These are phyloP conservation scores for Carterocephalus palaemon DNA, from an alignment of 2,888 invertebrate genomes.

Conservation along the genomic window DNA sequence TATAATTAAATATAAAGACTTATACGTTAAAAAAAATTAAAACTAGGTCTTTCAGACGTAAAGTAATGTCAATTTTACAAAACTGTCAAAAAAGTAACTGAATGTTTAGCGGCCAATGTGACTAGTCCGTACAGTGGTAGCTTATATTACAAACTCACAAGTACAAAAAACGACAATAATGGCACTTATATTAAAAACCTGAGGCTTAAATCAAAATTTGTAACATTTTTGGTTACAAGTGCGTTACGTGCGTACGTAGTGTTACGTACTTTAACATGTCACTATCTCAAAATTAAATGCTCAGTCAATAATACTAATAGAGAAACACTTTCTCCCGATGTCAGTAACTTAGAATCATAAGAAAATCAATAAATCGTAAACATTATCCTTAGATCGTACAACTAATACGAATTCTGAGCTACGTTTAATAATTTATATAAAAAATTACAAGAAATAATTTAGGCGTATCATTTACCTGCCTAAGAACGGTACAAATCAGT, in stretches of 20 bases:
- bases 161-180: constrained; percentile 36
- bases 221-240: constrained; percentile 23
- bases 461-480: constrained; percentile 64
- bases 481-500: constrained; percentile 67
- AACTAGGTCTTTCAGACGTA: too few species aligned
- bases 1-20: too few species aligned
- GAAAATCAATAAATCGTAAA: constrained; percentile 39
- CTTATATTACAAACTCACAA: constrained; percentile 25
- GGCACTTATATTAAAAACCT: constrained; percentile 43
- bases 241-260: constrained; percentile 2
- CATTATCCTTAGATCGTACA: constrained; percentile 35
- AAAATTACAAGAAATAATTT: constrained; percentile 59
- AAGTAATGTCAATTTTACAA: neutral
- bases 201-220: constrained; percentile 13
- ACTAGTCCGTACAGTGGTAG: constrained; percentile 26
- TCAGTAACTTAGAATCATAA: constrained; percentile 41
- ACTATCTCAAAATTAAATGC: constrained; percentile 34
- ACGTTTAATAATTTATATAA: constrained; percentile 41
- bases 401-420: constrained; percentile 36
- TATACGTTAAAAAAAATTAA: too few species aligned
- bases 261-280: constrained; percentile 3
- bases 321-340: constrained; percentile 23
- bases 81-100: neutral
- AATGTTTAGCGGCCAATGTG: constrained; percentile 20
- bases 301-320: constrained; percentile 35